Percentiles rank a stretch among this genome's conserved stretches.
phyloP scores from a whole-genome alignment of 35 echinoderm and acorn worm genomes.

The Heliocidaris tuberculata region DNA sequence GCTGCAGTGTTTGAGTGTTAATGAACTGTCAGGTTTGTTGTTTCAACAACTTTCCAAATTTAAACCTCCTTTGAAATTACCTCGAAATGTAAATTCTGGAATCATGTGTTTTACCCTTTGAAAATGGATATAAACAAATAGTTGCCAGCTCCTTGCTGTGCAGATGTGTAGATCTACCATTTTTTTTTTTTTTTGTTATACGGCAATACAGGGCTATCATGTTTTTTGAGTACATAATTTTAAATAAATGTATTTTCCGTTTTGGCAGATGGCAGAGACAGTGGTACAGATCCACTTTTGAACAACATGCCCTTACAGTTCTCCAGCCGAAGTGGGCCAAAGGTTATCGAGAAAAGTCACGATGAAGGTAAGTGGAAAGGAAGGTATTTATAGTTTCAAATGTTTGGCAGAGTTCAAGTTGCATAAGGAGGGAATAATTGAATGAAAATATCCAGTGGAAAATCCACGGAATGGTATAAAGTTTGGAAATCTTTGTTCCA shows the following conservation, averaged over 20 bases:
- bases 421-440: not conserved
- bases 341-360: not conserved
- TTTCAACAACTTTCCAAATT: too few species aligned
- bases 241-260: not conserved
- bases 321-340: not conserved
- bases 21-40: too few species aligned
- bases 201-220: too few species aligned
- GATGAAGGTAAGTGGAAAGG: not conserved
- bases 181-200: too few species aligned
- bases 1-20: too few species aligned
- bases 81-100: too few species aligned
- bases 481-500: not conserved
- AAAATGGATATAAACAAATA: too few species aligned
- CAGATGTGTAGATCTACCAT: too few species aligned
- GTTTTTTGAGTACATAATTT: too few species aligned
- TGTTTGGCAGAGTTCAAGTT: not conserved
- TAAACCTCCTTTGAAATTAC: too few species aligned
- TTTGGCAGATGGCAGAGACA: not conserved
- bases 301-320: conserved; percentile 29
- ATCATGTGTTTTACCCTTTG: too few species aligned
- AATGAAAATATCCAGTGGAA: not conserved
- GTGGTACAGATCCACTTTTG: not conserved
- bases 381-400: not conserved
- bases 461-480: not conserved
- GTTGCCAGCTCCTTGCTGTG: too few species aligned